Evolutionary conservation across 1,140 invertebrate species (phyloP), one percentile per base, ranked within the genome.

Genomic region (Theocolax elegans): DNA sequence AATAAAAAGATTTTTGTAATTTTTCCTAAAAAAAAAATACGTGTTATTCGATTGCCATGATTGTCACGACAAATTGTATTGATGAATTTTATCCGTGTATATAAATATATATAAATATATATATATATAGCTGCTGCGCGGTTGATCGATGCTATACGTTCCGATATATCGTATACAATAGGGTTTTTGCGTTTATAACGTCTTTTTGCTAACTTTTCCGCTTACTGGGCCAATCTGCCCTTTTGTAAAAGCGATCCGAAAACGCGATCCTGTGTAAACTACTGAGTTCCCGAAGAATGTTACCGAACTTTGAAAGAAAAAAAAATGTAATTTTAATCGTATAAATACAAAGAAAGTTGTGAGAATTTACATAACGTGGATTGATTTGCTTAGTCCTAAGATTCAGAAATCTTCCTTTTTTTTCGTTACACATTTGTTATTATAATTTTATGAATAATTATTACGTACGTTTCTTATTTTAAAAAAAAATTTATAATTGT

Each of bases 311-410:
- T 35, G 10, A 53, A 62, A 38, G 40, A 53, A 51, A 48, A 19
- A 54, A 54, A 65, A 67, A 15, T 67, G 65, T 67, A 58, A 48
- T 35, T 67, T 67, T 60, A 68, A 62, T 68, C 46, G 10, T 51
- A 49, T 62, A 53, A 68, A 60, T 60, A 67, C 46, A 68, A 42
- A 68, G 13, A 62, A 68, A 51, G 46, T 68, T 68, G 40, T 62
- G 35, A 59, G 25, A 65, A 53, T 27, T 60, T 25, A 59, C 13
- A 31, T 60, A 3, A 44, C 6, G 7, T 38, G 12, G 12, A 49
- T 49, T 2, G 7, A 35, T 49, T 49, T 31, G 49, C 44, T 60
- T 12, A 23, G n/a, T 40, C 40, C 23, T 13, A 7, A 23, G 10
- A 19, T 54, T 29, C 25, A 35, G 1, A 49, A 23, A 49, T 35